Conservation (phyloP, 1,140 invertebrate genomes). For the Magallana gigas region DNA sequence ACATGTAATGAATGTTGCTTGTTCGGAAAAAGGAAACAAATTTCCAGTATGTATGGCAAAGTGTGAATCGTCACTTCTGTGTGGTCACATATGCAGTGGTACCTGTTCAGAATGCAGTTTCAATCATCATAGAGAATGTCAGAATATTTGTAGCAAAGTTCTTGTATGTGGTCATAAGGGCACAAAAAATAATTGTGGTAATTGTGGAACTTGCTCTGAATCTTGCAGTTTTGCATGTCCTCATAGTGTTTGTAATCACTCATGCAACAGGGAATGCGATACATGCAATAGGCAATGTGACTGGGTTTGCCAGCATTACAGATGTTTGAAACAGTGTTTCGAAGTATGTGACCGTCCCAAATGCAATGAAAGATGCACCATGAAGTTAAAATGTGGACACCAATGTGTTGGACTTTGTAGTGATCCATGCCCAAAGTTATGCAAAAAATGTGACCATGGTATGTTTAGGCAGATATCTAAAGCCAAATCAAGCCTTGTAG, state of each 20-base stretch:
- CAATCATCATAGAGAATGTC: slow-evolving; percentile 81
- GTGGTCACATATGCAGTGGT: slow-evolving; percentile 64
- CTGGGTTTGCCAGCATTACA: slow-evolving; percentile 80
- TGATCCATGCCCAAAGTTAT: slow-evolving; percentile 81
- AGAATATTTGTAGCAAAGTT: slow-evolving; percentile 64
- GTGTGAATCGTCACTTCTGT: slow-evolving; percentile 50
- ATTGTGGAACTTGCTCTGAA: slow-evolving; percentile 84
- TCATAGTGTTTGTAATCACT: slow-evolving; percentile 80
- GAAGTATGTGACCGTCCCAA: slow-evolving; percentile 82
- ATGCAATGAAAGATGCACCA: slow-evolving; percentile 74
- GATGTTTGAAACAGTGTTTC: slow-evolving; percentile 82
- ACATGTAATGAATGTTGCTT: neutral
- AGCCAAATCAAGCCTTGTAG: neutral
- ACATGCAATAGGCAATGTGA: slow-evolving; percentile 80
- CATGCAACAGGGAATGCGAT: slow-evolving; percentile 83
- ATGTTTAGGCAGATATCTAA: slow-evolving; percentile 73
- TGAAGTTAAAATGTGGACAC: slow-evolving; percentile 81
- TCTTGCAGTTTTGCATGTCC: slow-evolving; percentile 83
- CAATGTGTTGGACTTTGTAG: slow-evolving; percentile 82
- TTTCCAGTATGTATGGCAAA: neutral
- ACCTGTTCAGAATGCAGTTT: slow-evolving; percentile 80
- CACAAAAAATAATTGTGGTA: slow-evolving; percentile 49
- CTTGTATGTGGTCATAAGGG: slow-evolving; percentile 77
- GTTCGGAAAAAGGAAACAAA: neutral
- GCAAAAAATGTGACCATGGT: slow-evolving; percentile 66